Conservation (phyloP, 1,140 invertebrate genomes). For the Lasioglossum baleicum region DNA sequence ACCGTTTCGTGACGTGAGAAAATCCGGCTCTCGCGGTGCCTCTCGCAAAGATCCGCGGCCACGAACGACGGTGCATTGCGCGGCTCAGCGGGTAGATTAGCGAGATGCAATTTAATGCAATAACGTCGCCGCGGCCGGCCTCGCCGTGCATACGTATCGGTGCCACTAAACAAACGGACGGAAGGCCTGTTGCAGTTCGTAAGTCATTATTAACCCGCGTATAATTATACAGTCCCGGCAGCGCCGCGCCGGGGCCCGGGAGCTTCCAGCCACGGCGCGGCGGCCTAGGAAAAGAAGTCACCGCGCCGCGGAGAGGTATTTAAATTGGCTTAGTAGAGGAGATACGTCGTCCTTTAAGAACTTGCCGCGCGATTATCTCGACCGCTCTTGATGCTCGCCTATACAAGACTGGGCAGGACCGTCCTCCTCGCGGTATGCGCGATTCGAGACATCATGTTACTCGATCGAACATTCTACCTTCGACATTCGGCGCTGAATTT, state of each 20-base stretch:
- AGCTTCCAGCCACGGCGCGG: slow-evolving; percentile 25
- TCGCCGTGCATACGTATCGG: slow-evolving; percentile 36
- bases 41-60: neutral
- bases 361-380: slow-evolving; percentile 60
- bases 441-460: slow-evolving; percentile 25
- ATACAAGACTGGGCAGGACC: neutral
- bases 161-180: slow-evolving; percentile 60
- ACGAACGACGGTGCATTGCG: slow-evolving; percentile 26
- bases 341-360: slow-evolving; percentile 55
- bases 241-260: neutral
- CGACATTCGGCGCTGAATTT: slow-evolving; percentile 24
- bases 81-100: slow-evolving; percentile 40
- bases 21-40: neutral
- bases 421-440: slow-evolving; percentile 19
- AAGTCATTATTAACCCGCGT: slow-evolving; percentile 64
- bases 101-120: slow-evolving; percentile 56
- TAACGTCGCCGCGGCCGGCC: slow-evolving; percentile 25
- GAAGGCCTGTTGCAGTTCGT: slow-evolving; percentile 50
- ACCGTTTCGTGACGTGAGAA: slow-evolving; percentile 21
- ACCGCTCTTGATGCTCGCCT: slow-evolving; percentile 23
- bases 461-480: slow-evolving; percentile 36
- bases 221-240: slow-evolving; percentile 53
- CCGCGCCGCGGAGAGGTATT: slow-evolving; percentile 50
- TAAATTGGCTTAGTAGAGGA: slow-evolving; percentile 57
- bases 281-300: slow-evolving; percentile 45